phyloP scores from a whole-genome alignment of 2,113 vertebrate genomes.

The Tragelaphus imberbis region DNA sequence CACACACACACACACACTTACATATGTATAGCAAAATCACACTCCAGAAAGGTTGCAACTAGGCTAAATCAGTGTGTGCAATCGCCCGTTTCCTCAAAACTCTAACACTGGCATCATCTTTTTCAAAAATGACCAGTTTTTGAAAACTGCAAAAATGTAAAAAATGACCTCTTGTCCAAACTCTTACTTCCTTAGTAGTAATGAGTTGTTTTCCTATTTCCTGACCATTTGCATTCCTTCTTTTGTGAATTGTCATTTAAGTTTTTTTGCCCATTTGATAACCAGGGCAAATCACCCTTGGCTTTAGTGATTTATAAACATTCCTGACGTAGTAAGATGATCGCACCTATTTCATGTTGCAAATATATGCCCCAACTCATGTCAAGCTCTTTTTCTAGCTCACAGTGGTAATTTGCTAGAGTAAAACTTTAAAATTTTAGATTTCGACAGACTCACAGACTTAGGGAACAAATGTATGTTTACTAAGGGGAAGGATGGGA shows the following conservation, averaged over 20 bases:
- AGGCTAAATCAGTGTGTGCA: background rate
- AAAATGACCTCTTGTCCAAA: background rate
- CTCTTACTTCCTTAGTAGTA: background rate
- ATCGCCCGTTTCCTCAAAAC: background rate
- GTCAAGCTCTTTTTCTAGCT: background rate
- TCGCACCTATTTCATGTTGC: background rate
- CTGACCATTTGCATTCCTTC: background rate
- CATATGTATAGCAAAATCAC: background rate
- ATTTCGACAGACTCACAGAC: background rate
- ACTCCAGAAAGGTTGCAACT: background rate
- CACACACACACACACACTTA: background rate
- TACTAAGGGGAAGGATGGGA: background rate
- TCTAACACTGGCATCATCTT: background rate
- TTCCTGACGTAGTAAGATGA: background rate
- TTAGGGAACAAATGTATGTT: background rate
- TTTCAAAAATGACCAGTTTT: background rate
- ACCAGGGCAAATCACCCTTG: background rate
- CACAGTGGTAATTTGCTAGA: background rate
- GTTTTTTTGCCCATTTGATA: background rate
- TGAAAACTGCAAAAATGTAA: background rate
- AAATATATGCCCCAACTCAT: background rate
- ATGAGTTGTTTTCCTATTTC: background rate
- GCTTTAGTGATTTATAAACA: background rate
- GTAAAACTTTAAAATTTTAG: background rate
- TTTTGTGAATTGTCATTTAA: background rate